Conservation (phyloP, 92 coral and sea anemone genomes). For the Siderastrea radians region DNA sequence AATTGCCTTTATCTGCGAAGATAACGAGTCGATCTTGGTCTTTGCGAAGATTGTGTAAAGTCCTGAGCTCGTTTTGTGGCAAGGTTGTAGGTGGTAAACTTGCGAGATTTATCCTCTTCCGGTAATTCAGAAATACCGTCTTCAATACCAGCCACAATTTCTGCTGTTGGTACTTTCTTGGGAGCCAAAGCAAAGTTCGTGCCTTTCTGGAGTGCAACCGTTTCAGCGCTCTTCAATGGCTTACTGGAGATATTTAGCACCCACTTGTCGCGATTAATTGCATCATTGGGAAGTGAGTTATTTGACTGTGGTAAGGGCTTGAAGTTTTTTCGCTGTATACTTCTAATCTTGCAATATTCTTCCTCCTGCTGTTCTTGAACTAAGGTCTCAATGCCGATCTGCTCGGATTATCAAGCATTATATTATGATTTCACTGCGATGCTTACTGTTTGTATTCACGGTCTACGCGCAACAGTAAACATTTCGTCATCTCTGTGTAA, state of each 20-base stretch:
- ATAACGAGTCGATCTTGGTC: conserved; percentile 9
- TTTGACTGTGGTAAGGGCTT: not conserved
- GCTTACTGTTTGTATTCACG: too few relatives aligned
- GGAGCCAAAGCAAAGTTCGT: conserved; percentile 19
- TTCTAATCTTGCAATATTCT: too few relatives aligned
- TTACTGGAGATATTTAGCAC: not conserved
- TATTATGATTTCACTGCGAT: too few relatives aligned
- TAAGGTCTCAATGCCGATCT: too few relatives aligned
- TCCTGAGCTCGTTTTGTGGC: not conserved
- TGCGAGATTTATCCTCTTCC: not conserved
- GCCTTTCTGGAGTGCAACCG: conserved; percentile 1
- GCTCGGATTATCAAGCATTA: too few relatives aligned
- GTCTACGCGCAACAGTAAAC: too few relatives aligned
- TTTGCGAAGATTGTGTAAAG: not conserved
- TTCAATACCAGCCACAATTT: conserved; percentile 14
- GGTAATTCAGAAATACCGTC: not conserved
- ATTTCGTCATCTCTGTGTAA: too few relatives aligned
- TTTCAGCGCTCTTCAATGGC: not conserved
- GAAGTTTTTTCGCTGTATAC: too few relatives aligned
- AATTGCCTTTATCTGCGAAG: not conserved
- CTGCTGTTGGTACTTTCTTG: conserved; percentile 11
- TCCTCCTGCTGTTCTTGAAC: too few relatives aligned
- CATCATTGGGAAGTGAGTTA: not conserved
- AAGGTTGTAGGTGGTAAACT: too few relatives aligned
- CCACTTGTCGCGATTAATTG: conserved; percentile 6